A percentile compares a stretch with the other conserved stretches of the same genome.
phyloP scores from a whole-genome alignment of 2,888 invertebrate species.

The Acrocyrtus sp. region DNA sequence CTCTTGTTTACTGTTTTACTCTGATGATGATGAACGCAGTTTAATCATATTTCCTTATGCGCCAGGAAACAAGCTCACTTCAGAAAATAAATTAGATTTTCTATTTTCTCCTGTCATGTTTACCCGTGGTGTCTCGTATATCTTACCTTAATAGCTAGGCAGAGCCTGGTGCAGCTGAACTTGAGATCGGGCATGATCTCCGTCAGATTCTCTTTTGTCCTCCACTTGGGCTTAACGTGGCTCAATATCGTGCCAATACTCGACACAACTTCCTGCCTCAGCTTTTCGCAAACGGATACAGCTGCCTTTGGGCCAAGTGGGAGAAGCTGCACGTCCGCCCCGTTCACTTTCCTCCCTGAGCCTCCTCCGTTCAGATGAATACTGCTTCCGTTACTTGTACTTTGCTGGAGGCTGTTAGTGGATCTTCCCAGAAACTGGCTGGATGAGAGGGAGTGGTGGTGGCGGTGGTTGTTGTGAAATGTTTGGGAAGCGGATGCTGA shows the following conservation, averaged over 20 bases:
- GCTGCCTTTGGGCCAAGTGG: slow-evolving; percentile 81
- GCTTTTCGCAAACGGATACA: slow-evolving; percentile 77
- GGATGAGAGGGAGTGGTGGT: neutral
- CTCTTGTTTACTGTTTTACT: too few relatives aligned
- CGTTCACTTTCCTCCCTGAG: neutral
- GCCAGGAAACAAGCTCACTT: too few relatives aligned
- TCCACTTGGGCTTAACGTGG: slow-evolving; percentile 82
- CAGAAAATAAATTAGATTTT: slow-evolving; percentile 15
- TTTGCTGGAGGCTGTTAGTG: neutral
- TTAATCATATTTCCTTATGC: too few relatives aligned
- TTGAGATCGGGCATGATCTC: slow-evolving; percentile 66
- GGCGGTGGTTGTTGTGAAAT: neutral
- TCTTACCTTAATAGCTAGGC: slow-evolving; percentile 60
- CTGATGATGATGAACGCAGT: too few relatives aligned
- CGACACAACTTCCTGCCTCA: slow-evolving; percentile 83
- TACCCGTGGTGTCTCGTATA: neutral
- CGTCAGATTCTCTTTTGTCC: slow-evolving; percentile 81
- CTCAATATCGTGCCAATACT: slow-evolving; percentile 82
- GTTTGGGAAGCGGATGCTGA: neutral
- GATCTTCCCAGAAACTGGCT: neutral
- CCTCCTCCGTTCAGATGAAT: neutral
- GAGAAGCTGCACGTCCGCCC: slow-evolving; percentile 70
- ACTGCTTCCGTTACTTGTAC: too few relatives aligned
- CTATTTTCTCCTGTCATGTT: neutral
- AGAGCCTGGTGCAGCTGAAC: slow-evolving; percentile 57